Conservation (phyloP, 2,888 invertebrate genomes). For the Ectemnius cavifrons region DNA sequence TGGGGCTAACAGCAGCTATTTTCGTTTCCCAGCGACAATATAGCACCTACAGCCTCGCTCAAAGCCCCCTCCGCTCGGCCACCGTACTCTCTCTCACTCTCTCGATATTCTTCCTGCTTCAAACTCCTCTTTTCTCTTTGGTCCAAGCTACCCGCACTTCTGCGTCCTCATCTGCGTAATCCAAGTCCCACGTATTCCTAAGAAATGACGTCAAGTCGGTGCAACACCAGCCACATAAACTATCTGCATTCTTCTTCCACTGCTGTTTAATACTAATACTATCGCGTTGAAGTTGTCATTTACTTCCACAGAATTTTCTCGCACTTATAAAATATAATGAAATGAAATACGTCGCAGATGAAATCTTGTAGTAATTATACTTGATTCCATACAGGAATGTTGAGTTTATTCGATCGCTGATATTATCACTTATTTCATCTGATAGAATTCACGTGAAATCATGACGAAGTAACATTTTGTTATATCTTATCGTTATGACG, state of each 20-base stretch:
- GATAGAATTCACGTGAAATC: no score
- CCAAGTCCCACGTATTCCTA: not conserved
- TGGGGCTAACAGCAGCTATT: constrained; percentile 63
- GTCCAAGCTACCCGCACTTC: not conserved
- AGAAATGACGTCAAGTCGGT: constrained; percentile 25
- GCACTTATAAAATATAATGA: no score
- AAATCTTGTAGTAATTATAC: no score
- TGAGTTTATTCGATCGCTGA: no score
- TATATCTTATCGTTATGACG: no score
- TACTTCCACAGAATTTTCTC: no score
- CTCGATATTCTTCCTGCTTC: constrained; percentile 7
- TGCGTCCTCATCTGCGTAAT: constrained; percentile 16
- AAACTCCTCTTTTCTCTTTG: not conserved
- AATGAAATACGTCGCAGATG: no score
- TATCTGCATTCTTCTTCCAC: not conserved
- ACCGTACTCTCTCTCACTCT: constrained; percentile 8
- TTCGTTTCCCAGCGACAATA: constrained; percentile 65
- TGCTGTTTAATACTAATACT: no score
- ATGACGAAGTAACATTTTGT: no score
- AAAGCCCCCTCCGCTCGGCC: constrained; percentile 1
- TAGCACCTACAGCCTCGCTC: constrained; percentile 36
- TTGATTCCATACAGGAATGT: no score
- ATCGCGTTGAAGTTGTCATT: no score
- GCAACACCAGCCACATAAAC: not conserved
- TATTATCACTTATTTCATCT: no score